Evolutionary conservation across 1,140 invertebrate genomes (phyloP), one percentile per base, ranked within the genome.

Genomic region (Stegodyphus dumicola): DNA sequence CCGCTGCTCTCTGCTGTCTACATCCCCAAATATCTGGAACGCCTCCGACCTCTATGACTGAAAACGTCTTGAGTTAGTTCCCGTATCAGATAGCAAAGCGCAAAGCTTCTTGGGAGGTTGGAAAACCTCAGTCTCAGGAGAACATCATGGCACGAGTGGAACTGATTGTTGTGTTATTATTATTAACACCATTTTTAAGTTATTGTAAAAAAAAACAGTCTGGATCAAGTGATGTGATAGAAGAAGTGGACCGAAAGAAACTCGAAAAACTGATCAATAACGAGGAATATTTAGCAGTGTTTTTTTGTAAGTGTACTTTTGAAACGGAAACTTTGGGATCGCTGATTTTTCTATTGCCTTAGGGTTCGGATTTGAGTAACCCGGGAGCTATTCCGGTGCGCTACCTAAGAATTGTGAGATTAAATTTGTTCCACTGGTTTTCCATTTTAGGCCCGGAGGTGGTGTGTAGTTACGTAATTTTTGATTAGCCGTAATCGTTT

Each of bases 211-310:
- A 81, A 67, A 75, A 73, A 53, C 52, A 66, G 5, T 53, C 77
- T 6, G 18, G 9, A 5, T 49, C 78, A 33, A 73, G 70, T 88
- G 93, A 95, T 90, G 94, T 96, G 89, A 97, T 97, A 91, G 95
- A 97, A 92, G 96, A 97, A 92, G 95, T 97, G 91, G 95, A 95
- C 91, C 94, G 95, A 89, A 96, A 97, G 91, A 95, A 96, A 92
- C 93, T 97, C 90, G 95, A 97, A 90, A 93, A 95, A 89, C 92
- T 97, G 85, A 93, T 97, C 89, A 94, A 95, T 90, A 95, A 96
- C 88, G 96, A 96, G 93, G 96, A 97, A 92, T 97, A 95, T 93
- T 95, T 97, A 90, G 96, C 96, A 89, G 96, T 97, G 89, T 97
- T 95, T 92, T 97, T 96, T 95, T 97, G 96, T 98, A 95, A 97